These are phyloP conservation scores for Rhynchonycteris naso DNA, from an alignment of 2,797 vertebrate genomes.

Conservation along the genomic window DNA sequence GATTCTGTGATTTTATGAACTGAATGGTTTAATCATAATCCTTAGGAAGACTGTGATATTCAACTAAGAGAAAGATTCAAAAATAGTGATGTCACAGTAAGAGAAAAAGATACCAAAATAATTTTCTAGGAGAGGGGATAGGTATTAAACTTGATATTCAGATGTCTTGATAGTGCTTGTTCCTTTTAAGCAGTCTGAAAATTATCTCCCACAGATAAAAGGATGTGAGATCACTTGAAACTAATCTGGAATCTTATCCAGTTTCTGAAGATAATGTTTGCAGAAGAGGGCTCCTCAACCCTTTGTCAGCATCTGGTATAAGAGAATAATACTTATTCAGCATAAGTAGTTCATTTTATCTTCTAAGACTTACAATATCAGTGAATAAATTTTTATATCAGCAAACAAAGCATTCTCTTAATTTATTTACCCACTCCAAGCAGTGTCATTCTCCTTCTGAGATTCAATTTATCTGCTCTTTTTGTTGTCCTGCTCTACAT, in stretches of 20 bases:
- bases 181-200: background rate
- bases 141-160: background rate
- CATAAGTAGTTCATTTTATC: background rate
- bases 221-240: background rate
- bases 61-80: background rate
- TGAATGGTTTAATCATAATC: background rate
- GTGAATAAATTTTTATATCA: background rate
- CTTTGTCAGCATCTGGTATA: background rate
- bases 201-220: background rate
- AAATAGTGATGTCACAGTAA: background rate
- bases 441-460: background rate
- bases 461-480: background rate
- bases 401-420: conserved; percentile 30
- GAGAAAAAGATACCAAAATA: background rate
- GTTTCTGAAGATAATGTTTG: background rate
- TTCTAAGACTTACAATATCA: background rate
- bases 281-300: background rate
- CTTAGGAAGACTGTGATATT: background rate
- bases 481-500: background rate
- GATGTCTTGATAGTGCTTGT: background rate
- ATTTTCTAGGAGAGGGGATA: background rate
- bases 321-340: background rate
- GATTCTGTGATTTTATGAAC: background rate
- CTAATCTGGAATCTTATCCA: background rate
- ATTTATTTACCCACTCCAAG: background rate